phyloP scores from a whole-genome alignment of 2,888 invertebrate genomes.

The Drosophila prolongata region DNA sequence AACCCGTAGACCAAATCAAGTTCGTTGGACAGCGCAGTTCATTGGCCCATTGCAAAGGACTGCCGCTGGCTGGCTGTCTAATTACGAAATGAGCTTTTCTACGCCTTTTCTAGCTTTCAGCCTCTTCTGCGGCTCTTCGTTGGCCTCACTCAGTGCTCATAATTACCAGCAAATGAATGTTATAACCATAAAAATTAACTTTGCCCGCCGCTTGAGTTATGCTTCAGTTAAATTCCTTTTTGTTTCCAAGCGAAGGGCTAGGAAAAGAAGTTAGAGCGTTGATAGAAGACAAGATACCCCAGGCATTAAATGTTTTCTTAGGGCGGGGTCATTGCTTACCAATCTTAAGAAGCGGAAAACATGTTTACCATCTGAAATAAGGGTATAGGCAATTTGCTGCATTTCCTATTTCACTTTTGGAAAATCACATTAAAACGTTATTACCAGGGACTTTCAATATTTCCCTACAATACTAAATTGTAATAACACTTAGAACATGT shows the following conservation, averaged over 20 bases:
- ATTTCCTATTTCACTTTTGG: too few species aligned
- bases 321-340: neutral
- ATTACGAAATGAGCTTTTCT: conserved; percentile 70
- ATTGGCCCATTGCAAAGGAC: conserved; percentile 65
- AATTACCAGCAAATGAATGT: conserved; percentile 77
- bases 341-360: too few species aligned
- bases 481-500: too few species aligned
- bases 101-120: conserved; percentile 22
- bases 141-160: conserved; percentile 49
- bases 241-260: conserved; percentile 20
- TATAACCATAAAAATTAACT: conserved; percentile 75
- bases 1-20: conserved; percentile 69
- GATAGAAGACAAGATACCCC: conserved; percentile 13
- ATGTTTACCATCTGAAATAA: neutral
- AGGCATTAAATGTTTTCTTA: neutral
- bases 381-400: neutral
- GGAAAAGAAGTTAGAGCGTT: conserved; percentile 8
- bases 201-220: conserved; percentile 68
- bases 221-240: conserved; percentile 74
- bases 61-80: conserved; percentile 63
- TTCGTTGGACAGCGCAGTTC: conserved; percentile 73
- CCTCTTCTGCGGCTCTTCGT: conserved; percentile 12
- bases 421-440: too few species aligned
- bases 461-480: too few species aligned
- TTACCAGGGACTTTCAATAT: too few species aligned